Evolutionary conservation across 2,797 vertebrate species (phyloP), one percentile per base, ranked within the genome.

Genomic region (Chloroceryle amazona): DNA sequence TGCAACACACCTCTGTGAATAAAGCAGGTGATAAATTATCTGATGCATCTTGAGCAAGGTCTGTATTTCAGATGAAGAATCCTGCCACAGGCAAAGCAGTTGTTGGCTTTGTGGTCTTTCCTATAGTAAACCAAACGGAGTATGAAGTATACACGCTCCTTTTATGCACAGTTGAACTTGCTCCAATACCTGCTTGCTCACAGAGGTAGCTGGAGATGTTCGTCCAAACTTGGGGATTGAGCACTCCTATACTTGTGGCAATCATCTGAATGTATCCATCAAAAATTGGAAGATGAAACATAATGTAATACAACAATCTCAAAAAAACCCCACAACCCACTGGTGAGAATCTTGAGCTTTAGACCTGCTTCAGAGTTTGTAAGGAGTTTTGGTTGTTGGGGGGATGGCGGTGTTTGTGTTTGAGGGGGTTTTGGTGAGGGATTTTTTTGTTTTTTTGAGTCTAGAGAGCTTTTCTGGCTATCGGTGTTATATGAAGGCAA

Each of bases 51-150:
- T 60, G 29, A 84, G 26, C n/a, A 57, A 67, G 29, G 18, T 63
- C 26, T 84, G 5, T 42, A 5, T 81, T 85, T 79, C 71, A 52
- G 12, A 31, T 71, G 23, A 37, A 47, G 49, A 63, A 54, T 70
- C 31, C 63, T 21, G 6, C 11, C 31, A 13, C 11, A 72, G 63
- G 26, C 44, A 71, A 35, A 70, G 29, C n/a, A 51, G 13, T 58
- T 12, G 2, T 39, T 81, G 41, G 28, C 13, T 1, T 31, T 87
- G 46, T 47, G 28, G 28, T 35, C n/a, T 55, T 52, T 54, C 31
- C 23, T 57, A 1, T 37, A 46, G 20, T n/a, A 37, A 54, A 78
- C 18, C 0, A 0, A 78, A 47, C 41, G 18, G 5, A 73, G 11
- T 71, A 55, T 70, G 60, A 68, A 66, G 8, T 29, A 3, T 55